Evolutionary conservation across 2,113 vertebrate genomes (phyloP).

Genomic region (Fregetta grallaria): DNA sequence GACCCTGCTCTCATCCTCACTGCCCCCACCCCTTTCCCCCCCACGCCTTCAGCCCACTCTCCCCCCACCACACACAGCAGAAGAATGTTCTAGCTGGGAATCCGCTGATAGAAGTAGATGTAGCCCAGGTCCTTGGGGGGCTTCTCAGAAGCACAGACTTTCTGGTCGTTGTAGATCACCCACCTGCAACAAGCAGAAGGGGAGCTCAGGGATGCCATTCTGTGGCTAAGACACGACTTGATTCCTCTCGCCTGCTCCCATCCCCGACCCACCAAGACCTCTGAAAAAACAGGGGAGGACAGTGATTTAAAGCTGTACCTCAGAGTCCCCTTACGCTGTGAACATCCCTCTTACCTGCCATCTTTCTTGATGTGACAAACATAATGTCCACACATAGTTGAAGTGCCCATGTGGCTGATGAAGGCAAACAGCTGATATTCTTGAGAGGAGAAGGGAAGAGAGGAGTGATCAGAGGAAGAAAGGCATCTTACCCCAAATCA

Average conservation of each 20-base stretch:
- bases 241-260: neutral
- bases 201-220: neutral
- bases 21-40: neutral
- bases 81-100: constrained; percentile 80
- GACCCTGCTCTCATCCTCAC: constrained; percentile 10
- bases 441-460: constrained; percentile 46
- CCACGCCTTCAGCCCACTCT: neutral
- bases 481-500: neutral
- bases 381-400: constrained; percentile 98
- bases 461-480: neutral
- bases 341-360: constrained; percentile 82
- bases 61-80: neutral
- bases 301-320: neutral
- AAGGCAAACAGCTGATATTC: constrained; percentile 98
- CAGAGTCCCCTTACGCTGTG: neutral
- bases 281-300: neutral
- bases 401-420: constrained; percentile 99
- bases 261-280: neutral
- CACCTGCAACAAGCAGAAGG: constrained; percentile 75
- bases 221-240: fast-evolving
- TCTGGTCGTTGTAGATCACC: constrained; percentile 99
- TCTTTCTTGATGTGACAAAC: constrained; percentile 99
- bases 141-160: constrained; percentile 98
- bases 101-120: constrained; percentile 97
- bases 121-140: constrained; percentile 98